A percentile compares a stretch with the other conserved stretches of the same genome.
These are phyloP conservation scores for Isurus oxyrinchus DNA, from an alignment of 2,113 vertebrate species.

Conservation along the genomic window DNA sequence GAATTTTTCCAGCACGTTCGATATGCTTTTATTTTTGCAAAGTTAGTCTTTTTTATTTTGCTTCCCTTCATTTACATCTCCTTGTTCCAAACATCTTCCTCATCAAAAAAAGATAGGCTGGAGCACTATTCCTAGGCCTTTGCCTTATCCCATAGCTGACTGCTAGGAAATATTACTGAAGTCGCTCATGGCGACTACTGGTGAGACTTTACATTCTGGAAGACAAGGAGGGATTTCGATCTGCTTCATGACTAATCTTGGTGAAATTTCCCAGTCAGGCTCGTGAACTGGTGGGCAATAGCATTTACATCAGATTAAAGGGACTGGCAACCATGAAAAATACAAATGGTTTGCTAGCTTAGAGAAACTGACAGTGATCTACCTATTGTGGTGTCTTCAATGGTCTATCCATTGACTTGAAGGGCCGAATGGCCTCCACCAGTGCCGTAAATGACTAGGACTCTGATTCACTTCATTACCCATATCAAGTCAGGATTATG, in stretches of 20 bases:
- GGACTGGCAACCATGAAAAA: background rate
- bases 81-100: background rate
- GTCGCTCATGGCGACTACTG: background rate
- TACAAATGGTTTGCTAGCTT: background rate
- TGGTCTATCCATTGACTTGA: background rate
- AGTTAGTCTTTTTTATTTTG: background rate
- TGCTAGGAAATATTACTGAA: background rate
- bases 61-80: background rate
- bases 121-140: background rate
- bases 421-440: no score
- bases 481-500: background rate
- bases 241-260: background rate
- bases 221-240: background rate
- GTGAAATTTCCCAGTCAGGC: background rate
- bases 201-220: background rate
- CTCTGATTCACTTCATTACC: background rate
- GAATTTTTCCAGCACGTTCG: background rate
- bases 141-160: background rate
- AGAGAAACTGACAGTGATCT: background rate
- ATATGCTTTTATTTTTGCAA: background rate
- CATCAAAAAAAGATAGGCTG: background rate
- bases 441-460: no score
- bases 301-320: background rate
- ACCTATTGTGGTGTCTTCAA: background rate
- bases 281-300: background rate